Evolutionary conservation across 2,888 invertebrate species (phyloP).

Genomic region (Thecocarcelia acutangulata): DNA sequence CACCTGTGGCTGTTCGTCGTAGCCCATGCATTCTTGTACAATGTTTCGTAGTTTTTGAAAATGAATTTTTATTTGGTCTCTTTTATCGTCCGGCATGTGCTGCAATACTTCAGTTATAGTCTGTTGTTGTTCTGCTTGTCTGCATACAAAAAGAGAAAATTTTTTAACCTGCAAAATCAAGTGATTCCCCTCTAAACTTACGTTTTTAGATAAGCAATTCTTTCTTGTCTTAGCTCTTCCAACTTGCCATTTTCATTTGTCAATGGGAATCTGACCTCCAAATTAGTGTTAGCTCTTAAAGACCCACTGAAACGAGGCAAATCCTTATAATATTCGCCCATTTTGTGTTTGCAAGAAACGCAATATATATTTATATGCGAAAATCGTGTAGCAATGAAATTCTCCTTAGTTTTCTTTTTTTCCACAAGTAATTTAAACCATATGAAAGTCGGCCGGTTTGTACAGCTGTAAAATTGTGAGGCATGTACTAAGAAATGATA

Average conservation of each 20-base stretch:
- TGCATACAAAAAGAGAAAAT: background rate
- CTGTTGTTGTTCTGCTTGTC: slow-evolving; percentile 66
- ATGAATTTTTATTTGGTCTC: slow-evolving; percentile 73
- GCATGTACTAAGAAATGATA: slow-evolving; percentile 12
- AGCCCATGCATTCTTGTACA: slow-evolving; percentile 82
- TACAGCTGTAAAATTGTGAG: slow-evolving; percentile 21
- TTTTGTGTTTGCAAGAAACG: background rate
- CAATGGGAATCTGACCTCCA: slow-evolving; percentile 79
- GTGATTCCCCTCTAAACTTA: slow-evolving; percentile 56
- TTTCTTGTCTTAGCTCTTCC: slow-evolving; percentile 60
- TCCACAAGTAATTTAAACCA: background rate
- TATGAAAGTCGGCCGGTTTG: background rate
- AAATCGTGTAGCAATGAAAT: background rate
- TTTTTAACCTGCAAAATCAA: background rate
- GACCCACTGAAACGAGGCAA: slow-evolving; percentile 86
- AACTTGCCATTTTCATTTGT: slow-evolving; percentile 60
- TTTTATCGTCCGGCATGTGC: slow-evolving; percentile 72
- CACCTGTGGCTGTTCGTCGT: slow-evolving; percentile 83
- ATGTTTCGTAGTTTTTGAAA: slow-evolving; percentile 78
- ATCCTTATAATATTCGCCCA: slow-evolving; percentile 69
- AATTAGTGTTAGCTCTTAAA: slow-evolving; percentile 84
- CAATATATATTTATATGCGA: background rate
- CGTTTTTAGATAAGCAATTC: slow-evolving; percentile 62
- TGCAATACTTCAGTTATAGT: slow-evolving; percentile 73
- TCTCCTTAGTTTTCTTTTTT: background rate